Percentiles rank a stretch among this genome's conserved stretches.
Conservation (phyloP, 2,113 vertebrate genomes). For the Plotosus lineatus region DNA sequence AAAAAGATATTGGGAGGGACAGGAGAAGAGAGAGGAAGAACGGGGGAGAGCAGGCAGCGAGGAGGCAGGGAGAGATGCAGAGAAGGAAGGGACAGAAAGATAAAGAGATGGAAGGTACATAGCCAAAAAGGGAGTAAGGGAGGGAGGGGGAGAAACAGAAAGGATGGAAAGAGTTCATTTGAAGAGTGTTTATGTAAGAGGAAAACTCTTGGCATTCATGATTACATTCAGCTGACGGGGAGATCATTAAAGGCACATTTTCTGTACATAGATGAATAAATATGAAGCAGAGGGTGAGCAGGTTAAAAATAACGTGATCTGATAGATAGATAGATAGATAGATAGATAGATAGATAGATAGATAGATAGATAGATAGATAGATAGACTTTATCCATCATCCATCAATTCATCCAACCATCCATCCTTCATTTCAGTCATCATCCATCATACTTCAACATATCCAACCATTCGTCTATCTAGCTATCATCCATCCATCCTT, state of each 20-base stretch:
- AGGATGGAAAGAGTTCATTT: constrained; percentile 18
- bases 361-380: too few relatives aligned
- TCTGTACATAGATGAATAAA: neutral
- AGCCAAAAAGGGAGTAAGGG: neutral
- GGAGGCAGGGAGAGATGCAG: neutral
- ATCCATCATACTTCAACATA: too few relatives aligned
- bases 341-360: too few relatives aligned
- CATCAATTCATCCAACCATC: too few relatives aligned
- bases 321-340: too few relatives aligned
- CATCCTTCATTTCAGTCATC: too few relatives aligned
- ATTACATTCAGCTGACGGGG: constrained; percentile 29
- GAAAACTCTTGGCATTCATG: constrained; percentile 20
- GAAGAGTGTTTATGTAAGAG: constrained; percentile 27
- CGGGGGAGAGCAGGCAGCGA: neutral
- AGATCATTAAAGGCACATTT: constrained; percentile 8
- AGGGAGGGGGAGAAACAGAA: neutral
- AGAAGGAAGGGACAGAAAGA: neutral
- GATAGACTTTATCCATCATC: too few relatives aligned
- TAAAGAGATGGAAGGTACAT: neutral
- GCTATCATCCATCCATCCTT: too few relatives aligned
- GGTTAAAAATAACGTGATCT: neutral
- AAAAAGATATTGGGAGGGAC: neutral
- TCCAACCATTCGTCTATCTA: too few relatives aligned
- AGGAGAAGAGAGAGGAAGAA: neutral
- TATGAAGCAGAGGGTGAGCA: neutral